phyloP scores from a whole-genome alignment of 2,888 invertebrate genomes.

The Coremacera marginata region DNA sequence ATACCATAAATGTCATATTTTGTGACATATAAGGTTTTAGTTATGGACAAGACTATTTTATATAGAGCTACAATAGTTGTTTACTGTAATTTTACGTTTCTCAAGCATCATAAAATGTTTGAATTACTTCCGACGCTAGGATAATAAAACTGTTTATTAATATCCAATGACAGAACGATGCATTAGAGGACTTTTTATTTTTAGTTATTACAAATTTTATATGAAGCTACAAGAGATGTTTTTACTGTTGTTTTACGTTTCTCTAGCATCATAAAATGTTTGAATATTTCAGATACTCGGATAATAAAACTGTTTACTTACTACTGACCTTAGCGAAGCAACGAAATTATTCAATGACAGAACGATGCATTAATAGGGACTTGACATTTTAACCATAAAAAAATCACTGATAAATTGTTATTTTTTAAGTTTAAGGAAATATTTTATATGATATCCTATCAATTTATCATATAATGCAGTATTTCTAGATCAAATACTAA shows the following conservation, averaged over 20 bases:
- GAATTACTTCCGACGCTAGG: slow-evolving; percentile 58
- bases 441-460: background rate
- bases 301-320: slow-evolving; percentile 60
- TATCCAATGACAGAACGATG: slow-evolving; percentile 53
- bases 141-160: slow-evolving; percentile 61
- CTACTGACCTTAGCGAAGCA: slow-evolving; percentile 64
- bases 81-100: slow-evolving; percentile 60
- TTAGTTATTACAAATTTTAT: too few species aligned
- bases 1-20: slow-evolving; percentile 51
- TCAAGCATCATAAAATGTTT: slow-evolving; percentile 56
- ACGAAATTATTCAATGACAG: slow-evolving; percentile 53
- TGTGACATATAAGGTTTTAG: slow-evolving; percentile 46
- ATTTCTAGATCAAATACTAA: too few species aligned
- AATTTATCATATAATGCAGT: too few species aligned
- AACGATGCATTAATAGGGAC: slow-evolving; percentile 55
- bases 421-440: background rate
- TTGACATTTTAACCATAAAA: background rate
- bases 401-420: too few species aligned
- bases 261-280: slow-evolving; percentile 57
- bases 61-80: background rate
- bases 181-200: slow-evolving; percentile 52
- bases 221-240: too few species aligned
- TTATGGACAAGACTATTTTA: slow-evolving; percentile 43
- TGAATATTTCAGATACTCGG: slow-evolving; percentile 58
- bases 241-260: slow-evolving; percentile 60